phyloP scores from a whole-genome alignment of 2,797 vertebrate species.

The Sebastes cheni region DNA sequence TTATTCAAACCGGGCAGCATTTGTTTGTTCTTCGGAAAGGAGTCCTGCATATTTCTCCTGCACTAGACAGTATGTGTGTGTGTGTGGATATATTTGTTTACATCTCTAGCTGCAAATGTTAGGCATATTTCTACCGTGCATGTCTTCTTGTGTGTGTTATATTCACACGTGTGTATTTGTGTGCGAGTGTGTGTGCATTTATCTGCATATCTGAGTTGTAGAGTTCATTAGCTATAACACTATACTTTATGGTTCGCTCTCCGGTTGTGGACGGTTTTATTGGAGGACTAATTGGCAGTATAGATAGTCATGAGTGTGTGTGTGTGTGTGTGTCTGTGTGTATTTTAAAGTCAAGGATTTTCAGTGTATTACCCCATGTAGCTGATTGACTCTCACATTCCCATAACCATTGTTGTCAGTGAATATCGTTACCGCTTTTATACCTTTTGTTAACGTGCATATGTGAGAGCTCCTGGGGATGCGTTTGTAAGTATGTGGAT shows the following conservation, averaged over 20 bases:
- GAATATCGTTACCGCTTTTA: slow-evolving; percentile 7
- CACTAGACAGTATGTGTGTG: not conserved
- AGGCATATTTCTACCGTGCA: not conserved
- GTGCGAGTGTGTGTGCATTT: slow-evolving; percentile 17
- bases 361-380: not conserved
- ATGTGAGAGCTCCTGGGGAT: not conserved
- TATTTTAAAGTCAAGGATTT: slow-evolving; percentile 28
- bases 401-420: slow-evolving; percentile 1
- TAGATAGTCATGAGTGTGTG: slow-evolving; percentile 26
- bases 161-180: slow-evolving; percentile 3
- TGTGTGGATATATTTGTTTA: slow-evolving; percentile 32
- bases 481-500: not conserved
- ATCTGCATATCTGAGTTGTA: slow-evolving; percentile 45
- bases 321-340: slow-evolving; percentile 11
- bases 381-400: slow-evolving; percentile 4
- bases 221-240: slow-evolving; percentile 62
- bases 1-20: slow-evolving; percentile 56
- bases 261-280: slow-evolving; percentile 53
- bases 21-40: slow-evolving; percentile 43
- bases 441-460: not conserved
- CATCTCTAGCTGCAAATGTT: slow-evolving; percentile 12
- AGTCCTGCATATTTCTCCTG: slow-evolving; percentile 31
- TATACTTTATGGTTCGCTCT: slow-evolving; percentile 53
- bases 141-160: slow-evolving; percentile 10
- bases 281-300: slow-evolving; percentile 66